Conservation (phyloP, 2,113 vertebrate species). For the Sylvietta virens region DNA sequence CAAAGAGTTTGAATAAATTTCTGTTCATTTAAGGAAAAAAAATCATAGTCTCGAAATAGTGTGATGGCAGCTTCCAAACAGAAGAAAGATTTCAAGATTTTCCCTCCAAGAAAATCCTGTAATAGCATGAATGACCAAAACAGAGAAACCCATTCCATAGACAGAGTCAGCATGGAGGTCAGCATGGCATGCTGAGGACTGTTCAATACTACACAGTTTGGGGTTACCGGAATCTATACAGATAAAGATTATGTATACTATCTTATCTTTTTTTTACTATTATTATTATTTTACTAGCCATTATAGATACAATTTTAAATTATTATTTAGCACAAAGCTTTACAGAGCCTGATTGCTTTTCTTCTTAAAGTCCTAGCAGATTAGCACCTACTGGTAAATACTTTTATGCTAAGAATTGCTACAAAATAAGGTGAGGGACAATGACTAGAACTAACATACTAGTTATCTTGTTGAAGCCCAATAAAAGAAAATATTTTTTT, state of each 20-base stretch:
- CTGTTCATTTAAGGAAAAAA: background rate
- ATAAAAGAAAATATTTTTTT: background rate
- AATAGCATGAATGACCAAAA: background rate
- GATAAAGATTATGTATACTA: background rate
- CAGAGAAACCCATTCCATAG: background rate
- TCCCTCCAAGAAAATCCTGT: background rate
- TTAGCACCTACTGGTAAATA: background rate
- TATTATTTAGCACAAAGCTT: background rate
- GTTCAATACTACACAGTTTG: background rate
- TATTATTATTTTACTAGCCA: background rate
- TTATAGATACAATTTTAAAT: background rate
- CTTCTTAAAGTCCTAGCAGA: background rate
- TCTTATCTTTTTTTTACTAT: background rate
- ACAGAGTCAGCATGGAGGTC: background rate
- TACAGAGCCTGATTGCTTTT: background rate
- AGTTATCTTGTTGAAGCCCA: background rate
- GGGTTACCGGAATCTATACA: background rate
- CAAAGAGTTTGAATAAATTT: background rate
- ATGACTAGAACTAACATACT: background rate
- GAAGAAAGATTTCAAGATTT: background rate
- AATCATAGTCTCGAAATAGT: background rate
- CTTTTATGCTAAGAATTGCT: background rate
- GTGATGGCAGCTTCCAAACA: background rate
- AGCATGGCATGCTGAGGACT: background rate
- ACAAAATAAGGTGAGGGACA: background rate